Evolutionary conservation across 2,888 invertebrate genomes (phyloP).

Genomic region (Tortricodes alternella): DNA sequence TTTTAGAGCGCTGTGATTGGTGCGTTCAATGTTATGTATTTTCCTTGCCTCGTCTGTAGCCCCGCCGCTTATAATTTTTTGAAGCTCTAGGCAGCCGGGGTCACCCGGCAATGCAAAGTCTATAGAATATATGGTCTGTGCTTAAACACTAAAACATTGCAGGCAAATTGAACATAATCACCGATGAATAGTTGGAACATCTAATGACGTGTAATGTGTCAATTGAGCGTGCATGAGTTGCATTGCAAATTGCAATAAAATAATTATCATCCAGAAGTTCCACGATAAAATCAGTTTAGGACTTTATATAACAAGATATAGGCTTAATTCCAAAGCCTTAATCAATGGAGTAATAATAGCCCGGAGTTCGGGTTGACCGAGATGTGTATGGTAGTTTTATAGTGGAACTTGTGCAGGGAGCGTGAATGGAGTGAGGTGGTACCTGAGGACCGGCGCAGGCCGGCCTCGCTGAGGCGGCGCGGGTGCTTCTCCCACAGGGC

Average conservation of each 20-base stretch:
- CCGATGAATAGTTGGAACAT: conserved; percentile 36
- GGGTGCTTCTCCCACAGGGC: conserved; percentile 88
- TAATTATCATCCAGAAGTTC: conserved; percentile 36
- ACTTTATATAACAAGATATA: too few relatives aligned
- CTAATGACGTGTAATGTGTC: conserved; percentile 36
- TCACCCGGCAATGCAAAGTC: conserved; percentile 2
- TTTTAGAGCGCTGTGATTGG: too few relatives aligned
- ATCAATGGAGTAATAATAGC: conserved; percentile 10
- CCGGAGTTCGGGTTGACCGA: conserved; percentile 34
- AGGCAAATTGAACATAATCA: conserved; percentile 39
- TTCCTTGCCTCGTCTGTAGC: too few relatives aligned
- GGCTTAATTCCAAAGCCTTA: too few relatives aligned
- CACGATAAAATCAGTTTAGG: conserved; percentile 35
- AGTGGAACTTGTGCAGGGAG: conserved; percentile 11
- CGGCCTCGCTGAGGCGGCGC: conserved; percentile 89
- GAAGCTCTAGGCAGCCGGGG: too few relatives aligned
- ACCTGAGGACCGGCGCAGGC: conserved; percentile 90
- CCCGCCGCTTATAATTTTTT: too few relatives aligned
- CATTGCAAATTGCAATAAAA: conserved; percentile 40
- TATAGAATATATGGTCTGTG: conserved; percentile 15
- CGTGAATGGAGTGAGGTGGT: conserved; percentile 41
- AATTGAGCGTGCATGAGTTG: conserved; percentile 39
- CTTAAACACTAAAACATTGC: conserved; percentile 39
- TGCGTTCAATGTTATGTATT: too few relatives aligned
- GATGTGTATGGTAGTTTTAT: conserved; percentile 37